Evolutionary conservation across 2,888 invertebrate species (phyloP).

Genomic region (Drosophila birchii): DNA sequence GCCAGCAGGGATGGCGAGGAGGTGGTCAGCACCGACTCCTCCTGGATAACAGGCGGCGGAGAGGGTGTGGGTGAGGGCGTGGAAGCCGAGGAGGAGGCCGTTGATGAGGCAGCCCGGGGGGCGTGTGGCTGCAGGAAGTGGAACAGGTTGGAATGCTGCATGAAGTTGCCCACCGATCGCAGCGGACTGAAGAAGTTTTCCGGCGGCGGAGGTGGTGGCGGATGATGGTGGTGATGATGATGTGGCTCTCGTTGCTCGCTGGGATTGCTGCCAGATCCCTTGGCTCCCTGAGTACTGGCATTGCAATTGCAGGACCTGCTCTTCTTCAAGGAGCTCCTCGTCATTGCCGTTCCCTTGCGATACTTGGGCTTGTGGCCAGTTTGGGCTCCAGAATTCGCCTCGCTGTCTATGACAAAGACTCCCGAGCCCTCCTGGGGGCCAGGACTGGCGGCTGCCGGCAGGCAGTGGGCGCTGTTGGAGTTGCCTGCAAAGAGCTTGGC

Average conservation of each 20-base stretch:
- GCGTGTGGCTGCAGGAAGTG: slow-evolving; percentile 80
- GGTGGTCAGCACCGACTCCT: slow-evolving; percentile 42
- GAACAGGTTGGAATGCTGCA: slow-evolving; percentile 84
- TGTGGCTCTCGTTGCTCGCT: slow-evolving; percentile 40
- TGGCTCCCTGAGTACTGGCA: slow-evolving; percentile 43
- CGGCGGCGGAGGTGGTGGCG: slow-evolving; percentile 1
- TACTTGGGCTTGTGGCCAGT: slow-evolving; percentile 80
- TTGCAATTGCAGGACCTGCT: slow-evolving; percentile 73
- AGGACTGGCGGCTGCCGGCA: slow-evolving; percentile 49
- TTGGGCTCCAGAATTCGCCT: slow-evolving; percentile 62
- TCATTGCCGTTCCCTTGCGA: slow-evolving; percentile 69
- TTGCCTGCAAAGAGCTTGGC: slow-evolving; percentile 60
- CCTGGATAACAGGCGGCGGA: slow-evolving; percentile 34
- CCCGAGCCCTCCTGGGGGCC: slow-evolving; percentile 9
- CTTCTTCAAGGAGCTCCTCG: slow-evolving; percentile 62
- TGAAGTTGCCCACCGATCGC: slow-evolving; percentile 85
- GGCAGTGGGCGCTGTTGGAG: slow-evolving; percentile 63
- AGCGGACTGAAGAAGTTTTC: slow-evolving; percentile 85
- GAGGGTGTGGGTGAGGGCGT: slow-evolving; percentile 17
- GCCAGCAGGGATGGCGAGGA: slow-evolving; percentile 64
- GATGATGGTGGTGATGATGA: slow-evolving; percentile 62
- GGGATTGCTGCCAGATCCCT: slow-evolving; percentile 37
- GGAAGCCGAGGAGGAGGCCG: slow-evolving; percentile 23
- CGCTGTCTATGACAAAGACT: slow-evolving; percentile 80
- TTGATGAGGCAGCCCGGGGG: slow-evolving; percentile 31